phyloP scores from a whole-genome alignment of 2,797 vertebrate genomes.

The Apogon talboti region DNA sequence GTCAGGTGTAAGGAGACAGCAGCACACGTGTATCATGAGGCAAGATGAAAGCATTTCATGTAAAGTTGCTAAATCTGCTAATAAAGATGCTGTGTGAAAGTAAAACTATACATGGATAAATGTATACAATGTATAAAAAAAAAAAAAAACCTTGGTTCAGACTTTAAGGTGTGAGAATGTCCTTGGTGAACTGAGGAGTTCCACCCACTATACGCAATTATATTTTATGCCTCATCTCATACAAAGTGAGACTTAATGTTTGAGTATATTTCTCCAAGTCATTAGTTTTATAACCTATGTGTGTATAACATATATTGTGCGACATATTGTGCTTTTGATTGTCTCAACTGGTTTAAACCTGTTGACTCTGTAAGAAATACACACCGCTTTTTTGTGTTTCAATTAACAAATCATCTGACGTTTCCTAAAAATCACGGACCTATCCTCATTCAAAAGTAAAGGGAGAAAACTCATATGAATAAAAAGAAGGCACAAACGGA shows the following conservation, averaged over 20 bases:
- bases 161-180: too few relatives aligned
- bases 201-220: background rate
- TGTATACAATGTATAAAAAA: too few relatives aligned
- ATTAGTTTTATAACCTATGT: conserved; percentile 20
- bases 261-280: conserved; percentile 16
- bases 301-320: background rate
- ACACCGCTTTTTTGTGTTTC: background rate
- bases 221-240: background rate
- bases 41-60: too few relatives aligned
- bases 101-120: too few relatives aligned
- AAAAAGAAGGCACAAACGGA: conserved; percentile 18
- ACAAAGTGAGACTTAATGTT: conserved; percentile 18
- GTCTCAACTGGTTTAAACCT: conserved; percentile 7
- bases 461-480: conserved; percentile 1
- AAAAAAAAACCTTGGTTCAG: too few relatives aligned
- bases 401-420: conserved; percentile 14
- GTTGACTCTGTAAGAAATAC: conserved; percentile 6
- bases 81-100: too few relatives aligned
- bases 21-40: too few relatives aligned
- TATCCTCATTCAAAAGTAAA: conserved; percentile 5
- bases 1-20: too few relatives aligned
- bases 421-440: background rate
- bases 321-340: conserved; percentile 12
- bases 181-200: background rate
- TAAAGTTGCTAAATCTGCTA: too few relatives aligned